Percentiles rank a stretch among this genome's conserved stretches.
phyloP scores from a whole-genome alignment of 2,888 invertebrate genomes.

The Standfussiana lucernea region DNA sequence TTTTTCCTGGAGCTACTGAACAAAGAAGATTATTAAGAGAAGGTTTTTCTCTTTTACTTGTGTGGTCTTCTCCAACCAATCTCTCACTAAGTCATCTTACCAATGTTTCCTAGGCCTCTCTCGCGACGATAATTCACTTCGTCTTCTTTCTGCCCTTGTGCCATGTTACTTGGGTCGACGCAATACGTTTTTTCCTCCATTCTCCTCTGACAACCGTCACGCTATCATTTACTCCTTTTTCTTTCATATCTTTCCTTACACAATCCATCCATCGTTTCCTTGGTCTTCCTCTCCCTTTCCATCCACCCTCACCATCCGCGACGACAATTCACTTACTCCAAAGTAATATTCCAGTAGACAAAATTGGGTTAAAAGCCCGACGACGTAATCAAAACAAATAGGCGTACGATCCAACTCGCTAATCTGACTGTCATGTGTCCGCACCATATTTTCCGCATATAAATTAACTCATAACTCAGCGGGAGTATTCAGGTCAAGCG shows the following conservation, averaged over 20 bases:
- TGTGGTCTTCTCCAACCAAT: neutral
- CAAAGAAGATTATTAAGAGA: neutral
- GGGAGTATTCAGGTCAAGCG: conserved; percentile 79
- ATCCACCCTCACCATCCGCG: too few relatives aligned
- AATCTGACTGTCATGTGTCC: conserved; percentile 68
- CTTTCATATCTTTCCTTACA: too few relatives aligned
- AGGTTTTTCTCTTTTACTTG: neutral
- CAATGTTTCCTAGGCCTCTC: neutral
- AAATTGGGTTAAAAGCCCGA: conserved; percentile 51
- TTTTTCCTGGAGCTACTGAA: neutral
- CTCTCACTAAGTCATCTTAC: neutral
- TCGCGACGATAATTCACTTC: neutral
- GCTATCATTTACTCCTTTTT: too few relatives aligned
- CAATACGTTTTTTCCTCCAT: too few relatives aligned
- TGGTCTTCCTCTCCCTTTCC: too few relatives aligned
- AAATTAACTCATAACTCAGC: conserved; percentile 83
- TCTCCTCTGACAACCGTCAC: too few relatives aligned
- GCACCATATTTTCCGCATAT: conserved; percentile 76
- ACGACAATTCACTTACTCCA: neutral
- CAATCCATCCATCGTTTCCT: too few relatives aligned
- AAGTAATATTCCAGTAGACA: conserved; percentile 21
- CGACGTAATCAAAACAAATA: conserved; percentile 64
- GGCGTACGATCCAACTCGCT: conserved; percentile 51
- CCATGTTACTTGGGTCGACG: too few relatives aligned
- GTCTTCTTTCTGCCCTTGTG: too few relatives aligned